These are phyloP conservation scores for Amblyopsis rosae DNA, from an alignment of 2,113 vertebrate species.

Conservation along the genomic window DNA sequence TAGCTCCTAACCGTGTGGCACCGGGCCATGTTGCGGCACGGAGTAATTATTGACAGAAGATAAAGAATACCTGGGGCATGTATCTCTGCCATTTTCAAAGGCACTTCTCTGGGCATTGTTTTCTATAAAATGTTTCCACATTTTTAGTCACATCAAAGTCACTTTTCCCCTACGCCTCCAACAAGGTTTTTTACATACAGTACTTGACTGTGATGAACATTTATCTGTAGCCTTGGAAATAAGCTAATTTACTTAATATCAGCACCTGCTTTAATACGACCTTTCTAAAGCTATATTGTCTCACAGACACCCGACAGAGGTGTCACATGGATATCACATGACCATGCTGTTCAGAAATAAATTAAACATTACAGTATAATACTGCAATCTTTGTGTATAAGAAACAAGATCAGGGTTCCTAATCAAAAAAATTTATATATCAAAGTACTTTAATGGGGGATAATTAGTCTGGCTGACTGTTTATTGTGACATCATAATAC, in stretches of 20 bases:
- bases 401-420: no score
- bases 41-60: constrained; percentile 51
- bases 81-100: constrained; percentile 44
- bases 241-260: constrained; percentile 36
- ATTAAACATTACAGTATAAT: neutral
- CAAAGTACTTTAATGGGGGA: neutral
- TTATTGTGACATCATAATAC: neutral
- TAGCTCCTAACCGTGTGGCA: constrained; percentile 1
- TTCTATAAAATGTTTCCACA: constrained; percentile 41
- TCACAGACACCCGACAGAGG: neutral
- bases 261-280: constrained; percentile 30
- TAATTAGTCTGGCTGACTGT: neutral
- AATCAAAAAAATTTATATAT: no score
- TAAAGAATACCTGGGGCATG: constrained; percentile 31
- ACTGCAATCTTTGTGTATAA: neutral
- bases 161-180: constrained; percentile 5
- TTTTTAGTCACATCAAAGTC: constrained; percentile 61
- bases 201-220: no score
- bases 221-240: constrained; percentile 33
- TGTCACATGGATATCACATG: no score
- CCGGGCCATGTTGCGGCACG: constrained; percentile 34
- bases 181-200: constrained; percentile 2
- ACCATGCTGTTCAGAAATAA: neutral
- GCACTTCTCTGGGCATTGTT: constrained; percentile 47
- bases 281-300: constrained; percentile 23